A percentile compares a stretch with the other conserved stretches of the same genome.
These are phyloP conservation scores for Peromyscus aztecus DNA, from an alignment of 2,797 vertebrate species.

Conservation along the genomic window DNA sequence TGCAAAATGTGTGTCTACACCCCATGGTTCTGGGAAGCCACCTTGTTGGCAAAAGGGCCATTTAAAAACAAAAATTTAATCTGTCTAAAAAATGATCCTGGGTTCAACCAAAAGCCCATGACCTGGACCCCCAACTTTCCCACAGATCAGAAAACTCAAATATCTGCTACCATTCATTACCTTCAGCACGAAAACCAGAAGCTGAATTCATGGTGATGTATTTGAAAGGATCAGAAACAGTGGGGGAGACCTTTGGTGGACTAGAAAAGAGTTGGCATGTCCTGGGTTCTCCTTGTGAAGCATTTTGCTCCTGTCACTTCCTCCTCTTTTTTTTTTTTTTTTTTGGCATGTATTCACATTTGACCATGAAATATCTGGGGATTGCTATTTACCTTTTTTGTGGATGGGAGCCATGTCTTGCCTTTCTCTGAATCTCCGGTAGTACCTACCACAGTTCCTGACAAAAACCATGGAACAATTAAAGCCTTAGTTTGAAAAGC, in stretches of 20 bases:
- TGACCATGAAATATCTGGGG: background rate
- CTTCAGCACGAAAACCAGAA: slow-evolving; percentile 31
- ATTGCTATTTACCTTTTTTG: slow-evolving; percentile 54
- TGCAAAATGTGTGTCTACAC: background rate
- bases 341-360: background rate
- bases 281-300: background rate
- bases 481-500: slow-evolving; percentile 36
- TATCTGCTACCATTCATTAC: slow-evolving; percentile 27
- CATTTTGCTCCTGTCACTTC: background rate
- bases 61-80: background rate
- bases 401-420: slow-evolving; percentile 40
- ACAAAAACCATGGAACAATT: slow-evolving; percentile 30
- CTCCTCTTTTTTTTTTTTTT: background rate
- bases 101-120: background rate
- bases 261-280: background rate
- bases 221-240: background rate
- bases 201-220: background rate
- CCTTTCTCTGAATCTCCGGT: background rate
- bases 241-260: background rate
- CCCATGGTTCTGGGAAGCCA: background rate
- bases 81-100: background rate
- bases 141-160: slow-evolving; percentile 34
- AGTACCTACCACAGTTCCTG: slow-evolving; percentile 53
- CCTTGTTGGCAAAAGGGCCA: background rate
- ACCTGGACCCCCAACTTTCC: slow-evolving; percentile 21